These are phyloP conservation scores for Tarsius wallacei DNA, from an alignment of 2,797 vertebrate species.

Conservation along the genomic window DNA sequence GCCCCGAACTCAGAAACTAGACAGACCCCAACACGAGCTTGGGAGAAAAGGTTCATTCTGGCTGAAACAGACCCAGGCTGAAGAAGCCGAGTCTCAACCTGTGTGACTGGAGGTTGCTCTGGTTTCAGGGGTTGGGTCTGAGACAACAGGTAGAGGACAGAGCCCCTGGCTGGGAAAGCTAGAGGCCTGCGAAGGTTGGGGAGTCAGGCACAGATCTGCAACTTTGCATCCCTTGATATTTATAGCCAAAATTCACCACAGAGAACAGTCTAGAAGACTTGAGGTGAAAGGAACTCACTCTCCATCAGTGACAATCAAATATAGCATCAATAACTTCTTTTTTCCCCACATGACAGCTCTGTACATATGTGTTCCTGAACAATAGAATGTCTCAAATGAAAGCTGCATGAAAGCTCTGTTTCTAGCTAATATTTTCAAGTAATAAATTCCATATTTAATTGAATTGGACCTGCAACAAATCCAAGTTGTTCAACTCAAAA, in stretches of 20 bases:
- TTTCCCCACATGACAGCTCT: neutral
- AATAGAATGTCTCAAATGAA: slow-evolving; percentile 36
- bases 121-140: neutral
- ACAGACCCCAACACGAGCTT: neutral
- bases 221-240: neutral
- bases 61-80: neutral
- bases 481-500: slow-evolving; percentile 76
- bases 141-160: neutral
- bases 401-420: slow-evolving; percentile 36
- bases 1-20: slow-evolving; percentile 9
- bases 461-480: slow-evolving; percentile 79
- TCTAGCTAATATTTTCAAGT: slow-evolving; percentile 64
- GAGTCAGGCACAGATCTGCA: neutral
- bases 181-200: neutral
- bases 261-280: neutral
- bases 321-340: neutral
- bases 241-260: neutral
- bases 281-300: neutral
- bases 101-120: fast-evolving
- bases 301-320: neutral
- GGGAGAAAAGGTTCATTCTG: neutral
- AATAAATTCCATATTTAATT: slow-evolving; percentile 76
- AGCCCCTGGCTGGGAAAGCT: neutral
- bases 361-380: slow-evolving; percentile 65
- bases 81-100: neutral